These are phyloP conservation scores for Oreocharis arfaki DNA, from an alignment of 2,113 vertebrate species.

Conservation along the genomic window DNA sequence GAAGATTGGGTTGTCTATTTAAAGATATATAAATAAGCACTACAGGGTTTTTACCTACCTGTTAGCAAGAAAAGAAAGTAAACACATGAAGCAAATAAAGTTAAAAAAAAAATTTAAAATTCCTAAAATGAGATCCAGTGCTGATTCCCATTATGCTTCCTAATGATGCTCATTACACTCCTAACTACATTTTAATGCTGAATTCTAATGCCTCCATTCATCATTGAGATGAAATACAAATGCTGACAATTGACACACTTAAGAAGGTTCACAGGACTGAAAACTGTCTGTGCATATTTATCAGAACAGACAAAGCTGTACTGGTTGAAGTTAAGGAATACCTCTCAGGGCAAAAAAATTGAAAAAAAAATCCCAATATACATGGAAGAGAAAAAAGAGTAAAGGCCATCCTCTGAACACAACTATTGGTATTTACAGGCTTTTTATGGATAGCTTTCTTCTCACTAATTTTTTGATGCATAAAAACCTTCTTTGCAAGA, in stretches of 20 bases:
- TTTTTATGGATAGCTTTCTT: neutral
- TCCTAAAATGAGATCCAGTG: conserved; percentile 37
- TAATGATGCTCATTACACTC: conserved; percentile 71
- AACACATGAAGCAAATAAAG: neutral
- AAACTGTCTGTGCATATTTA: conserved; percentile 37
- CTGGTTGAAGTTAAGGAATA: neutral
- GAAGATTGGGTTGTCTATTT: neutral
- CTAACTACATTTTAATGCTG: conserved; percentile 74
- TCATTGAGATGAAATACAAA: conserved; percentile 63
- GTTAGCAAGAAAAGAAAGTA: neutral
- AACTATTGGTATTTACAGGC: neutral
- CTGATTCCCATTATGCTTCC: conserved; percentile 50
- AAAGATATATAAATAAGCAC: neutral
- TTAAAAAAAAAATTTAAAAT: neutral
- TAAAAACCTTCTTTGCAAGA: neutral
- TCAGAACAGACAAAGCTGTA: neutral
- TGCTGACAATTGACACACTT: conserved; percentile 62
- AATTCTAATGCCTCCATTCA: conserved; percentile 66
- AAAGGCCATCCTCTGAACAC: neutral
- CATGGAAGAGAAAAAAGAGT: neutral
- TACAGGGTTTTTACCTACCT: neutral
- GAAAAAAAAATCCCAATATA: neutral
- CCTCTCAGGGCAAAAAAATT: neutral
- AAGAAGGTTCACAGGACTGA: conserved; percentile 20
- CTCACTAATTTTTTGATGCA: neutral